Conservation (phyloP, 2,888 invertebrate genomes). For the Rotaria magnacalcarata region DNA sequence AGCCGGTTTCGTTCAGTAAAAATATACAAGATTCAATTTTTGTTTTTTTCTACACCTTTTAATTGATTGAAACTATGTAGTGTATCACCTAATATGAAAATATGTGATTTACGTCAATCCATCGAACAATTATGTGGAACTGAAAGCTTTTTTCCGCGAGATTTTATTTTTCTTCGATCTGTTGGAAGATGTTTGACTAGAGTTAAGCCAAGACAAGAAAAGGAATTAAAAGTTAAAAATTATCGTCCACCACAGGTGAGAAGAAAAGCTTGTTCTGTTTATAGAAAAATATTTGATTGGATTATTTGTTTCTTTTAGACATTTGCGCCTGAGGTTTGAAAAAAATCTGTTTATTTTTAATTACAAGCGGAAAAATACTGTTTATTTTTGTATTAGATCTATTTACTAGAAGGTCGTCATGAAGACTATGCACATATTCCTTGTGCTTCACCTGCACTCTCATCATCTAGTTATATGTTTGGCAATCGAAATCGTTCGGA, state of each 20-base stretch:
- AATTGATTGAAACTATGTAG: constrained; percentile 48
- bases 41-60: background rate
- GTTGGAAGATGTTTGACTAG: constrained; percentile 63
- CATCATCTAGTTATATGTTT: background rate
- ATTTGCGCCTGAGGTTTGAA: background rate
- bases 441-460: background rate
- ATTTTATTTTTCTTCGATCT: constrained; percentile 61
- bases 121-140: constrained; percentile 59
- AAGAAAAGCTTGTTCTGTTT: background rate
- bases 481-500: background rate
- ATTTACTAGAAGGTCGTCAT: constrained; percentile 17
- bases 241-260: constrained; percentile 59
- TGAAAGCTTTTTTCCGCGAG: constrained; percentile 58
- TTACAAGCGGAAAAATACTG: background rate
- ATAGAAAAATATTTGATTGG: background rate
- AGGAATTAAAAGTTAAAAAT: constrained; percentile 61
- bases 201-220: constrained; percentile 61
- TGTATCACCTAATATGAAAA: constrained; percentile 53
- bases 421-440: background rate
- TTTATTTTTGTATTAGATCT: background rate
- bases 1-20: constrained; percentile 61
- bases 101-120: constrained; percentile 59
- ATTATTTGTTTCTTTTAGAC: constrained; percentile 2
- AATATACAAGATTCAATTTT: too few relatives aligned
- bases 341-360: background rate